Percentiles rank a stretch among this genome's conserved stretches.
Conservation (phyloP, 2,888 invertebrate species). For the Lycaena phlaeas region DNA sequence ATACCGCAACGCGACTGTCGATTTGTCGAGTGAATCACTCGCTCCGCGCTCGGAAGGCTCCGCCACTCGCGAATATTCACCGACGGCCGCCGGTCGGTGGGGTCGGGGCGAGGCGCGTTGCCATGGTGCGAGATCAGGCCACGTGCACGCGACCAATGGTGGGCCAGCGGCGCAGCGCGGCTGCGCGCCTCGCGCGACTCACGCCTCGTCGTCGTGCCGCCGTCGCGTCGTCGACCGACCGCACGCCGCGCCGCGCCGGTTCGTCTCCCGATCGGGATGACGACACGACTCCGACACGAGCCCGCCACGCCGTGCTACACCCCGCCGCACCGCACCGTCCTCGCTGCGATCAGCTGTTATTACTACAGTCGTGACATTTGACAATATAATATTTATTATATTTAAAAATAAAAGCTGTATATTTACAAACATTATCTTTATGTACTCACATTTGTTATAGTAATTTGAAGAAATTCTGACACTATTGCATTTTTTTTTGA, state of each 20-base stretch:
- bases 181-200: constrained; percentile 17
- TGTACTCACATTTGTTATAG: too few relatives aligned
- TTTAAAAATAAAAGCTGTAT: not conserved
- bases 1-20: constrained; percentile 18
- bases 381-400: not conserved
- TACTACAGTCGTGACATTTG: too few relatives aligned
- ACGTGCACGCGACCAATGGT: constrained; percentile 79
- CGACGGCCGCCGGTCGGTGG: constrained; percentile 31
- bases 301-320: not conserved
- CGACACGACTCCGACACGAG: not conserved
- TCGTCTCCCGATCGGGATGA: not conserved
- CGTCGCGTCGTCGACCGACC: constrained; percentile 21
- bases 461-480: too few relatives aligned
- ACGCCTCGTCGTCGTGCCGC: constrained; percentile 26
- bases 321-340: not conserved
- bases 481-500: too few relatives aligned
- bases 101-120: constrained; percentile 41
- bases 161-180: constrained; percentile 20
- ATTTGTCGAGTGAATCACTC: constrained; percentile 11
- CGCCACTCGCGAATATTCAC: constrained; percentile 31
- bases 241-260: constrained; percentile 11
- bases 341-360: not conserved
- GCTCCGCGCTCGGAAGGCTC: constrained; percentile 14
- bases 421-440: not conserved
- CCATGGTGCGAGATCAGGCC: constrained; percentile 85